Conservation (phyloP, 2,113 vertebrate genomes). For the Rhipidura dahli region DNA sequence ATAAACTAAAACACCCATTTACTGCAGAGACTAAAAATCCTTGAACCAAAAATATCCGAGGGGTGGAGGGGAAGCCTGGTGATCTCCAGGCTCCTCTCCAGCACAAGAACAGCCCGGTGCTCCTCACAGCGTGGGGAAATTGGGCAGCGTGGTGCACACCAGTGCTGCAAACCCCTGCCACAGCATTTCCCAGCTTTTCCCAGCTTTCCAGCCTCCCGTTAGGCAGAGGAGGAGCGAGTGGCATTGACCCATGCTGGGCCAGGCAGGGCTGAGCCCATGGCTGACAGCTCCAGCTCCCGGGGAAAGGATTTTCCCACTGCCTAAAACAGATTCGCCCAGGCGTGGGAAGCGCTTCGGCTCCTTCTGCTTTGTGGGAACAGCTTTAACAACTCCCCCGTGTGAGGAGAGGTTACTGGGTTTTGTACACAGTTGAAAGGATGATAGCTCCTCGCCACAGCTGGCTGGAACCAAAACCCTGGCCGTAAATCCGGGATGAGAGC, state of each 20-base stretch:
- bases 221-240: not conserved
- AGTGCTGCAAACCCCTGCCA: not conserved
- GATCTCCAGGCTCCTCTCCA: not conserved
- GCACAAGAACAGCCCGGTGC: fast-evolving
- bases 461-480: slow-evolving; percentile 47
- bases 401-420: slow-evolving; percentile 51
- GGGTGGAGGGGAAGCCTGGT: not conserved
- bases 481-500: slow-evolving; percentile 39
- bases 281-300: not conserved
- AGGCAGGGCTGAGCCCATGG: not conserved
- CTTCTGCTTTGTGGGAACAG: slow-evolving; percentile 53
- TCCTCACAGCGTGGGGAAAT: not conserved
- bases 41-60: not conserved
- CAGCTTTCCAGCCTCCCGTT: not conserved
- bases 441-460: slow-evolving; percentile 27
- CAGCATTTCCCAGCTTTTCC: fast-evolving
- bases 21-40: not conserved
- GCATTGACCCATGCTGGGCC: not conserved
- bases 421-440: slow-evolving; percentile 49
- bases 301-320: slow-evolving; percentile 43
- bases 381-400: slow-evolving; percentile 58
- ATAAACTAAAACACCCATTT: not conserved
- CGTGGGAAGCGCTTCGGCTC: slow-evolving; percentile 41
- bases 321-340: slow-evolving; percentile 9
- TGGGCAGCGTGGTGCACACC: fast-evolving